Evolutionary conservation across 2,888 invertebrate genomes (phyloP).

Genomic region (Meandrusa payeni): DNA sequence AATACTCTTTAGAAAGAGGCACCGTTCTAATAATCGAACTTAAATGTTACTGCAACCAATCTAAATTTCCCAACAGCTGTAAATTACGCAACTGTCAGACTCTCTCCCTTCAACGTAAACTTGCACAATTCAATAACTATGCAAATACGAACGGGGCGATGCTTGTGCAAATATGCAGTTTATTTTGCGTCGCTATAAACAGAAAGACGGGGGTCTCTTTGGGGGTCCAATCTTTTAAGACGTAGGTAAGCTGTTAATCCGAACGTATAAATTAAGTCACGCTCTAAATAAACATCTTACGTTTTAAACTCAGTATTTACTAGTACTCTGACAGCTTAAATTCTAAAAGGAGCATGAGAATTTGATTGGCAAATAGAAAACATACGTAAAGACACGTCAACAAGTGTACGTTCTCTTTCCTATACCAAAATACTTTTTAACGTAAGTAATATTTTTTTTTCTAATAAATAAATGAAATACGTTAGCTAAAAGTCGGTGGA

Average conservation of each 20-base stretch:
- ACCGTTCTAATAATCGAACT: too few species aligned
- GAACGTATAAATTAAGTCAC: conserved; percentile 13
- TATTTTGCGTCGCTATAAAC: conserved; percentile 8
- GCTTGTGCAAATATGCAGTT: conserved; percentile 21
- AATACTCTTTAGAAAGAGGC: too few species aligned
- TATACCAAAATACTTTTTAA: too few species aligned
- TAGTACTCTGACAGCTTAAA: too few species aligned
- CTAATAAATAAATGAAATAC: too few species aligned
- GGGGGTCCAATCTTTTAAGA: conserved; percentile 5
- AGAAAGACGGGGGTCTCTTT: conserved; percentile 3
- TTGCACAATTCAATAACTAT: conserved; percentile 37
- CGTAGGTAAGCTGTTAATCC: conserved; percentile 7
- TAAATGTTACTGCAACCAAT: conserved; percentile 7
- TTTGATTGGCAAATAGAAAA: too few species aligned
- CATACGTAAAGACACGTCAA: too few species aligned
- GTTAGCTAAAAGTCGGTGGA: too few species aligned
- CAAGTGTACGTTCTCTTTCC: too few species aligned
- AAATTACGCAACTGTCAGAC: conserved; percentile 22
- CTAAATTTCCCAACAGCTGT: conserved; percentile 13
- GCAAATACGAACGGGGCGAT: conserved; percentile 31
- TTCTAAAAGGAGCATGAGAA: too few species aligned
- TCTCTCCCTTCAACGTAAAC: conserved; percentile 21
- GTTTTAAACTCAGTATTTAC: too few species aligned
- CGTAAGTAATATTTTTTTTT: too few species aligned
- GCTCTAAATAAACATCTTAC: conserved; percentile 6